Percentiles rank a stretch among this genome's conserved stretches.
Conservation (phyloP, 2,888 invertebrate genomes). For the Lasius fuliginosus region DNA sequence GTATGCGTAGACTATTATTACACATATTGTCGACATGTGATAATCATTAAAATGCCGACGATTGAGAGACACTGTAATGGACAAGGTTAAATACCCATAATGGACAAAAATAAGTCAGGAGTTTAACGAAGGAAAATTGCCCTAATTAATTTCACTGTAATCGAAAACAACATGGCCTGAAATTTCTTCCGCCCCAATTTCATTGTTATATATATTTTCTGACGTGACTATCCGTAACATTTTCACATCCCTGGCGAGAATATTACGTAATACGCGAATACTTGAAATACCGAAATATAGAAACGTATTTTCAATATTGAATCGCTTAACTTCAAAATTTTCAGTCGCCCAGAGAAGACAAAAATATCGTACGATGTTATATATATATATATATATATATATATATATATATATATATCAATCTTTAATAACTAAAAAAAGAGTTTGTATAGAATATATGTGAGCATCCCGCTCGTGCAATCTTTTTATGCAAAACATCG, state of each 20-base stretch:
- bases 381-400: background rate
- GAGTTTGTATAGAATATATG: slow-evolving; percentile 5
- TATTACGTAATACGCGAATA: background rate
- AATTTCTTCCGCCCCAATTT: background rate
- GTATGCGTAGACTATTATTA: background rate
- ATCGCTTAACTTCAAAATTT: background rate
- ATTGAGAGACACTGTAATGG: slow-evolving; percentile 7
- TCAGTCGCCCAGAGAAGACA: background rate
- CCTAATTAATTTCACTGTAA: slow-evolving; percentile 6
- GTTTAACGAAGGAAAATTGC: slow-evolving; percentile 14
- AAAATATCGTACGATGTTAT: background rate
- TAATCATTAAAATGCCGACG: background rate
- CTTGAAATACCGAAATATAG: background rate
- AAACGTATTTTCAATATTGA: background rate
- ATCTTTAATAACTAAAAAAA: slow-evolving; percentile 4
- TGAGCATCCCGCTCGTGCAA: background rate
- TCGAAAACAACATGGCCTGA: background rate
- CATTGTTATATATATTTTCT: background rate
- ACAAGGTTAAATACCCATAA: slow-evolving; percentile 15
- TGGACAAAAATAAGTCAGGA: background rate
- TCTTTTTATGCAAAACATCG: slow-evolving; percentile 1
- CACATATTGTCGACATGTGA: background rate
- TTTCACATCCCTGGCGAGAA: background rate
- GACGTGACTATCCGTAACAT: background rate
- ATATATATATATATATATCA: background rate